phyloP scores from a whole-genome alignment of 1,140 invertebrate genomes.

The Polyergus mexicanus region DNA sequence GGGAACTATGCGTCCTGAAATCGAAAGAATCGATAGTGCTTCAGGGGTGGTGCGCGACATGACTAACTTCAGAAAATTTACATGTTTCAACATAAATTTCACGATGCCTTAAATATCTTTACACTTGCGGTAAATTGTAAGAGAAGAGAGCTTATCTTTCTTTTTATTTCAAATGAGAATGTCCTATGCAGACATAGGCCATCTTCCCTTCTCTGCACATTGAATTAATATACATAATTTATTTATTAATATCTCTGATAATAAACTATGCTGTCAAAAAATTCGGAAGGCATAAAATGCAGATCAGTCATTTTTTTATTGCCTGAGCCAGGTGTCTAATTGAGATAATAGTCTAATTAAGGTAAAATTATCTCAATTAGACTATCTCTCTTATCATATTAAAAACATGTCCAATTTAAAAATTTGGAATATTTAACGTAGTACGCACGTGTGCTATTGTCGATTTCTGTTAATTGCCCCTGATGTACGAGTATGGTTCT shows the following conservation, averaged over 20 bases:
- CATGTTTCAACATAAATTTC: constrained; percentile 47
- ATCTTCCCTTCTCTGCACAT: background rate
- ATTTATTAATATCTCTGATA: constrained; percentile 37
- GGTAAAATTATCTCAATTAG: constrained; percentile 2
- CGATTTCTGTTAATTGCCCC: constrained; percentile 20
- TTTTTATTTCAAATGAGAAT: background rate
- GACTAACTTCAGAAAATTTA: constrained; percentile 38
- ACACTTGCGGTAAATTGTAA: constrained; percentile 30
- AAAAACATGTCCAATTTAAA: background rate
- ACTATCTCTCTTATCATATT: background rate
- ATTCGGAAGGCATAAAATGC: constrained; percentile 27
- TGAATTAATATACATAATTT: background rate
- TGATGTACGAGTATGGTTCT: background rate
- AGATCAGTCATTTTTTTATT: constrained; percentile 48
- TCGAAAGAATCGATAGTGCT: constrained; percentile 53
- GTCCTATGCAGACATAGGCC: too few species aligned
- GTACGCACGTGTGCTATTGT: background rate
- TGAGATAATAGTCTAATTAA: background rate
- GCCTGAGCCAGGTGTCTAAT: background rate
- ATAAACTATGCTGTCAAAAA: constrained; percentile 58
- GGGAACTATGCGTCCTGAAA: constrained; percentile 61
- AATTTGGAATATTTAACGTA: background rate
- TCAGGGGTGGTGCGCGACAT: constrained; percentile 20
- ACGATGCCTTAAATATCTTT: constrained; percentile 8
- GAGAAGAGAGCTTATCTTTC: background rate